Base-by-base conservation (phyloP, 64 coral and sea anemone genomes). In the Orbicella faveolata region DNA sequence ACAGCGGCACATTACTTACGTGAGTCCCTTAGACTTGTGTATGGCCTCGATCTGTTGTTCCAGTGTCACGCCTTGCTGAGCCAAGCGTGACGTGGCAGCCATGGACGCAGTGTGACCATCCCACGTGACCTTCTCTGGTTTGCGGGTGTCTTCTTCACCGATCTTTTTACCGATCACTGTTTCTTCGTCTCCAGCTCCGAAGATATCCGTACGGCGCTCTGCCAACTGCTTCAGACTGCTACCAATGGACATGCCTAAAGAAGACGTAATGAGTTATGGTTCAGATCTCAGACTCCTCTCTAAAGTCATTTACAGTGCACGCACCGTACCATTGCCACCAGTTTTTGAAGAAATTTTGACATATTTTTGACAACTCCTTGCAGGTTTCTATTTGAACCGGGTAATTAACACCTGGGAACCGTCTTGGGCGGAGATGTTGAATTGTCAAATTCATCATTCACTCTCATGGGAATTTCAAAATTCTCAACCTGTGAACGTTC, bases 41-140 rank as follows among this genome's bases (percentile, higher is more conserved):
- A 99, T 99, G 26, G 94, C 94, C 79, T 99, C 96, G 52, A 99
- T 99, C 63, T 99, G 96, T 59, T 99, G 94, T 54, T 99, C 96
- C 11, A 99, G 35, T 36, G 96, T 93, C 4, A 99, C 90, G 26
- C 96, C 96, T 76, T 94, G 94, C 75, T 95, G 91, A 30, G 96
- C 96, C 79, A 92, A 91, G 36, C 94, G 93, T 78, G 96, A 95
- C 6, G 96, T 99, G 16, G 96, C 93, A 35, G 90, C 94, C 91
- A 99, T 99, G 36, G 96, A 99, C 2, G 91, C 94, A 55, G 96
- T 99, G n/a, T 95, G 96, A 14, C 94, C 94, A 93, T 99, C 96
- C 96, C 96, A 99, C 13, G 96, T 99, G 35, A 99, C 96, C 37
- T 99, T 99, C 88, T 99, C 96, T 67, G 96, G 96, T 68, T 95